Evolutionary conservation across 2,113 vertebrate genomes (phyloP).

Genomic region (Axis porcinus): DNA sequence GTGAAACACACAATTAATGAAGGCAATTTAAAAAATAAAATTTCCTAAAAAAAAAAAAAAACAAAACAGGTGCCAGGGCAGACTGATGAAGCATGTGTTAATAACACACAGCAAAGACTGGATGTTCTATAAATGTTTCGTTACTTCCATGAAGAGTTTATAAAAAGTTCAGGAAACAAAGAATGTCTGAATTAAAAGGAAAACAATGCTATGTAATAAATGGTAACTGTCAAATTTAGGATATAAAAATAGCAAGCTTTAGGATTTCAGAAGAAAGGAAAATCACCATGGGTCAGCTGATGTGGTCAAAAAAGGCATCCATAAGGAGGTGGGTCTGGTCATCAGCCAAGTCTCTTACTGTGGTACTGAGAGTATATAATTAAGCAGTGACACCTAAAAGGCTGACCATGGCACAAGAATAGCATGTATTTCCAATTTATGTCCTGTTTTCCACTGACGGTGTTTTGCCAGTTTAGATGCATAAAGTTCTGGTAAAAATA

Average conservation of each 20-base stretch:
- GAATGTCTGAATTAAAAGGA: background rate
- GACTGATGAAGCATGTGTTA: background rate
- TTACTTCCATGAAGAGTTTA: background rate
- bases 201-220: background rate
- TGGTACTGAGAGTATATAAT: constrained; percentile 1
- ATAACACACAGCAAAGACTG: background rate
- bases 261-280: constrained; percentile 25
- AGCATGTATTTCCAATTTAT: background rate
- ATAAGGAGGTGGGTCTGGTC: background rate
- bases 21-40: background rate
- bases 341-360: background rate
- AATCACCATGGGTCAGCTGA: constrained; percentile 19
- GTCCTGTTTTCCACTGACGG: background rate
- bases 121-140: background rate
- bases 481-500: constrained; percentile 46
- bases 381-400: constrained; percentile 30
- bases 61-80: background rate
- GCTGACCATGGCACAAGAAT: background rate
- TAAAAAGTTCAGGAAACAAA: background rate
- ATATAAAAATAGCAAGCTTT: constrained; percentile 13
- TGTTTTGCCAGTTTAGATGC: background rate
- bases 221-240: background rate
- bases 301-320: background rate
- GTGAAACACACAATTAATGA: background rate
- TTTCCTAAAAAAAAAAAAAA: background rate